phyloP scores from a whole-genome alignment of 2,888 invertebrate genomes.

The Polyommatus iphigenia region DNA sequence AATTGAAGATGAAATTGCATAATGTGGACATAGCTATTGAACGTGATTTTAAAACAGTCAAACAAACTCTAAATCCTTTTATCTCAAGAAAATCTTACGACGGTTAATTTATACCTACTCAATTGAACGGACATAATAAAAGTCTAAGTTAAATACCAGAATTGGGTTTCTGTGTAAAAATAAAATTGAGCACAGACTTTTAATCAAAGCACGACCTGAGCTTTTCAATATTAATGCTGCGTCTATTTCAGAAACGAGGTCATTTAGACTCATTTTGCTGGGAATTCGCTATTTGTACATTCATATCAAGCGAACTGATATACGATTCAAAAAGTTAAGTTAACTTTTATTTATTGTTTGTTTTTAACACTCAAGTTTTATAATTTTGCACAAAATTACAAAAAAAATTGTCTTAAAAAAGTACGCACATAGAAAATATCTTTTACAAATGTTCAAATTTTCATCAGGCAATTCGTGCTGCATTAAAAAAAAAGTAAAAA shows the following conservation, averaged over 20 bases:
- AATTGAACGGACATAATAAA: no score
- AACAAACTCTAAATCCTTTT: no score
- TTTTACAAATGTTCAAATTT: not conserved
- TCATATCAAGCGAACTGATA: not conserved
- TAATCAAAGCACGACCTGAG: not conserved
- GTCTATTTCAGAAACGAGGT: constrained; percentile 8
- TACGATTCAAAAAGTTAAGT: not conserved
- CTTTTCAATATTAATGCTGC: constrained; percentile 13
- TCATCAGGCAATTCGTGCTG: no score
- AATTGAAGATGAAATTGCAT: no score
- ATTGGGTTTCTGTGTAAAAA: not conserved
- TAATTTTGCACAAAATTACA: no score
- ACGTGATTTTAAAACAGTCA: no score
- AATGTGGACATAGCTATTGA: no score
- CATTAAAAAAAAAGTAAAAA: not conserved
- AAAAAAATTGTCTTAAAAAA: no score
- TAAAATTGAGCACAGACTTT: not conserved
- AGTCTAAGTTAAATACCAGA: not conserved
- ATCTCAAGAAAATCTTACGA: no score
- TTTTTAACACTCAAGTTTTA: no score
- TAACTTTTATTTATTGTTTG: no score
- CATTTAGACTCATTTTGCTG: constrained; percentile 9
- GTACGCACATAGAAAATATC: not conserved
- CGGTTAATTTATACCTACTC: no score
- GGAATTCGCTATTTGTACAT: not conserved